Evolutionary conservation across 2,113 vertebrate species (phyloP), one percentile per base, ranked within the genome.

Genomic region (Neofelis nebulosa): DNA sequence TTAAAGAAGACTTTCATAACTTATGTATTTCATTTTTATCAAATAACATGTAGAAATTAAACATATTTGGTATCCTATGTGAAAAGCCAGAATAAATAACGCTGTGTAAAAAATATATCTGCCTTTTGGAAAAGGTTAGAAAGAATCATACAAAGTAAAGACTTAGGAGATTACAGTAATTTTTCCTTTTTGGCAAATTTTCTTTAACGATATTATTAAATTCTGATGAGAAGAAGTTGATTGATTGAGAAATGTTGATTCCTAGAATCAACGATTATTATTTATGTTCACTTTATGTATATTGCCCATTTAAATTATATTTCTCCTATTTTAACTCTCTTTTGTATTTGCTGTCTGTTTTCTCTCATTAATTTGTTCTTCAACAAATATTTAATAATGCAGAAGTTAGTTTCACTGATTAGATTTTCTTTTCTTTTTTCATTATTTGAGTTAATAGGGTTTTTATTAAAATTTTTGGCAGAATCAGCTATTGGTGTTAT

Each of bases 21-120:
- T 80, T 69, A 78, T 63, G 41, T 65, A 80, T 65, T 78, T 94
- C 21, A 85, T 66, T 92, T 96, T 76, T 96, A 97, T 76, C 84
- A 89, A 86, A 41, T 55, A 81, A 81, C 27, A 52, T 63, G 0
- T 65, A 76, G 7, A 85, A 57, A 91, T 82, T 11, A 92, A 96
- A 92, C 25, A 85, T 41, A 66, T 90, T 97, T 96, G 50, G 71
- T 71, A 82, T 78, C 3, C 23, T 89, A 6, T 69, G n/a, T 82
- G 31, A 82, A 76, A 97, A 97, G 29, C 29, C n/a, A 94, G 50
- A 97, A 90, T 94, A 25, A 36, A n/a, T 29, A 57, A 69, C 80
- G 23, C 65, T 48, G 52, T 89, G 4, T 92, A 82, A 93, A 94
- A 89, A 85, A 48, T 81, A 82, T 52, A 66, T 63, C 13, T 65